Conservation (phyloP, 1,140 invertebrate species). For the Cardiocondyla obscurior region DNA sequence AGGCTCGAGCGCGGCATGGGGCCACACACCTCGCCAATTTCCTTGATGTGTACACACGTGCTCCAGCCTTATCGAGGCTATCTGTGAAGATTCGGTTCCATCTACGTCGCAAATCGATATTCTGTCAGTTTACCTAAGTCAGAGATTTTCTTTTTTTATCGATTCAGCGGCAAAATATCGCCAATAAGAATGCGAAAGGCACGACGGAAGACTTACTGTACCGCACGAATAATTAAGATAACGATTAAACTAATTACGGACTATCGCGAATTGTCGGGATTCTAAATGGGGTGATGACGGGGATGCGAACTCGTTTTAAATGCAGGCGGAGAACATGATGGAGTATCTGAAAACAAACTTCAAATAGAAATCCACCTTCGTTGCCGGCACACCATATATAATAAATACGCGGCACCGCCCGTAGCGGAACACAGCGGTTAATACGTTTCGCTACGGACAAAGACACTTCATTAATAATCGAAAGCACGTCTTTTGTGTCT, state of each 20-base stretch:
- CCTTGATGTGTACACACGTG: not conserved
- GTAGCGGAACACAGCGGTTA: constrained; percentile 63
- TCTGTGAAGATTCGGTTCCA: constrained; percentile 46
- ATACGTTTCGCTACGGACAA: constrained; percentile 75
- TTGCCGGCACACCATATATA: constrained; percentile 61
- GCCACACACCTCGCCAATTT: constrained; percentile 63
- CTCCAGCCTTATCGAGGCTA: constrained; percentile 51
- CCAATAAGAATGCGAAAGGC: not conserved
- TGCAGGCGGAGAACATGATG: not conserved
- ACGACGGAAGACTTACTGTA: not conserved
- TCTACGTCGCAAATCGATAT: not conserved
- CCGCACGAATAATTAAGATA: not conserved
- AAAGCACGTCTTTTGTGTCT: constrained; percentile 74
- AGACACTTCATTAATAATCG: constrained; percentile 79
- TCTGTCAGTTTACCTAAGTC: not conserved
- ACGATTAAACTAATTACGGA: not conserved
- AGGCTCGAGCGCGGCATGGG: constrained; percentile 50
- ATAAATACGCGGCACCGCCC: constrained; percentile 66
- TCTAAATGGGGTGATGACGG: not conserved
- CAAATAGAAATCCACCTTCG: constrained; percentile 60
- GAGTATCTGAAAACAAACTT: constrained; percentile 36
- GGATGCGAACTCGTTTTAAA: constrained; percentile 48
- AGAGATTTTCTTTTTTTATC: not conserved
- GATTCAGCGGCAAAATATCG: not conserved
- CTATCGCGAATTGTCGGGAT: not conserved